Base-by-base conservation (phyloP, 2,888 invertebrate species). In the Neuroscelio doddi region DNA sequence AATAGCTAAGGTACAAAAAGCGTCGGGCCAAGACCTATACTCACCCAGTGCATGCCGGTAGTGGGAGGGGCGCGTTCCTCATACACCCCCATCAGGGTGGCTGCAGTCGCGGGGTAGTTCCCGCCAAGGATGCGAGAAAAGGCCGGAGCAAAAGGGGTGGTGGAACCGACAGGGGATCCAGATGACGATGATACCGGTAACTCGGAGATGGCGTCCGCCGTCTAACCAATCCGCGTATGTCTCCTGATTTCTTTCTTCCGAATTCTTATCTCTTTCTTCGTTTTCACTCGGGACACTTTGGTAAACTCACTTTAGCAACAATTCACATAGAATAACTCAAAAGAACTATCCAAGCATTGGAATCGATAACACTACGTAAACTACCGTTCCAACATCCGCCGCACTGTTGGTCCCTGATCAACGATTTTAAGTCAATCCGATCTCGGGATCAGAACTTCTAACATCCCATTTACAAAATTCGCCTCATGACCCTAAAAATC, bases 11-110 rank as follows among this genome's bases (percentile, higher is more conserved):
- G n/a, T n/a, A n/a, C n/a, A n/a, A 34, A 14, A 12, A 14, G 14
- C 12, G 34, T 14, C 53, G 50, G 58, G 58, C n/a, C n/a, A n/a
- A 58, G 69, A 68, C 74, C 70, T 72, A 79, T 71, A 85, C 91
- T 90, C 87, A 93, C 93, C 93, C 93, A 94, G 91, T 93, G 93
- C 93, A 94, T 91, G 89, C 90, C 93, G 91, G 91, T 92, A 90
- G 91, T 90, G 88, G 90, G 89, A 86, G 87, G 87, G 85, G 87
- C 87, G 87, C 89, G 88, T 88, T 93, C 93, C 90, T 93, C 93
- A 91, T 92, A 93, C 88, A 94, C 93, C 92, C 93, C 93, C 93
- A 94, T 94, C 92, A 92, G 93, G 81, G 82, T 84, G 83, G 84
- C 81, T 82, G 82, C 81, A 81, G 76, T 81, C 75, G 80, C 82